phyloP scores from a whole-genome alignment of 2,888 invertebrate species.

The Dendrolimus pini region DNA sequence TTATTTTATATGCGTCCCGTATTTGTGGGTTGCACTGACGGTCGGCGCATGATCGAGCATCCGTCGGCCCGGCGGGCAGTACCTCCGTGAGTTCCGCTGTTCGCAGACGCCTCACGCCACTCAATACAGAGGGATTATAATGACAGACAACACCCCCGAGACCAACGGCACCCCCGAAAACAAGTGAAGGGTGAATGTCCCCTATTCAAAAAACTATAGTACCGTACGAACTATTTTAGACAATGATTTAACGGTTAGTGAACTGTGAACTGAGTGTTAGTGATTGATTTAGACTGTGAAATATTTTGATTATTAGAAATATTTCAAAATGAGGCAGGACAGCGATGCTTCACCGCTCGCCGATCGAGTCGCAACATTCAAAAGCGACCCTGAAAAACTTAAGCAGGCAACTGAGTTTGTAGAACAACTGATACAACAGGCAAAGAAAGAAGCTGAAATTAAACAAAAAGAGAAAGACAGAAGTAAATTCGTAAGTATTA shows the following conservation, averaged over 20 bases:
- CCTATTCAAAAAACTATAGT: constrained; percentile 1
- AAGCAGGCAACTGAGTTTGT: constrained; percentile 76
- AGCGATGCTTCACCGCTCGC: constrained; percentile 54
- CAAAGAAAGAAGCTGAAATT: constrained; percentile 76
- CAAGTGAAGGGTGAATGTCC: constrained; percentile 23
- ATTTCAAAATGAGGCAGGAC: constrained; percentile 56
- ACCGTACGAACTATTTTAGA: constrained; percentile 3
- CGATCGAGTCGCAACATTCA: constrained; percentile 74
- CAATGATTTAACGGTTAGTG: background rate
- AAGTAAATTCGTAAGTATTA: constrained; percentile 76
- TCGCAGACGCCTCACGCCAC: constrained; percentile 30
- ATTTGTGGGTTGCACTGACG: constrained; percentile 24
- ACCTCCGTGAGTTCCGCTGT: constrained; percentile 31
- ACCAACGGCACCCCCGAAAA: constrained; percentile 21
- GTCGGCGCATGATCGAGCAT: constrained; percentile 64
- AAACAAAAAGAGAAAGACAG: constrained; percentile 76
- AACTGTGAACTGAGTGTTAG: constrained; percentile 3
- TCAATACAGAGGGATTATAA: constrained; percentile 21
- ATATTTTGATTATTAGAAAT: constrained; percentile 2
- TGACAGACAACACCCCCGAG: constrained; percentile 41
- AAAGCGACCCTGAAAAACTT: constrained; percentile 77
- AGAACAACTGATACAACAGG: constrained; percentile 77
- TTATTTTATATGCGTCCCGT: constrained; percentile 21
- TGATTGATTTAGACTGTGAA: constrained; percentile 8
- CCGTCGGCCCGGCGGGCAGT: constrained; percentile 41